Evolutionary conservation across 2,113 vertebrate species (phyloP).

Genomic region (Percina caprodes): DNA sequence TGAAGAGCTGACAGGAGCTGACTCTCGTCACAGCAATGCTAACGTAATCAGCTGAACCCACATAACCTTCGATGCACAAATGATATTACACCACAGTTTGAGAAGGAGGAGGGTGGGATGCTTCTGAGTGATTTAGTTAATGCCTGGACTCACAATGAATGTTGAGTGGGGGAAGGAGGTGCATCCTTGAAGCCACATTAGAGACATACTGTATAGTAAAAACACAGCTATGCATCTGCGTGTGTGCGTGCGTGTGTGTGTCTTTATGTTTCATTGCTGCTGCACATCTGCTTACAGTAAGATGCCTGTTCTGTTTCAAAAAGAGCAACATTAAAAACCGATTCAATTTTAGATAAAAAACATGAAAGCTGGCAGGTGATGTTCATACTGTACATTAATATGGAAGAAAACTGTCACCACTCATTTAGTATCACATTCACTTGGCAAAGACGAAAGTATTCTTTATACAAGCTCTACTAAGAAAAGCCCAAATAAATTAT

Average conservation of each 20-base stretch:
- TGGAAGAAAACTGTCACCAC: conserved; percentile 33
- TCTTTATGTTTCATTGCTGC: conserved; percentile 36
- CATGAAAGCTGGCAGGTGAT: conserved; percentile 32
- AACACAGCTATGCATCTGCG: background rate
- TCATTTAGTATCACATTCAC: conserved; percentile 49
- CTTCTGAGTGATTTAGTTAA: conserved; percentile 79
- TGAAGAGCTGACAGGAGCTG: conserved; percentile 69
- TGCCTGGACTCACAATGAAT: conserved; percentile 40
- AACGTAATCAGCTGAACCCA: conserved; percentile 79
- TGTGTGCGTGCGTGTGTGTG: background rate
- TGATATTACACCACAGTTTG: conserved; percentile 78
- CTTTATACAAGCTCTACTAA: conserved; percentile 44
- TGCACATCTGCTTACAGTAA: conserved; percentile 42
- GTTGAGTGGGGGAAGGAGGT: conserved; percentile 34
- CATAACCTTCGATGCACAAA: conserved; percentile 81
- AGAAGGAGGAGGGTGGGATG: conserved; percentile 56
- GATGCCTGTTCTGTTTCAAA: background rate
- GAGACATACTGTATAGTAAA: conserved; percentile 5
- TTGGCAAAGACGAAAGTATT: conserved; percentile 44
- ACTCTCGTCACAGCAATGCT: conserved; percentile 68
- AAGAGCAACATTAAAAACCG: conserved; percentile 4
- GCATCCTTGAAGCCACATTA: conserved; percentile 55
- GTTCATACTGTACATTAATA: conserved; percentile 19
- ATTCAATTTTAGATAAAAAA: conserved; percentile 42
- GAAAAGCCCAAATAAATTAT: conserved; percentile 44